Conservation (phyloP, 2,797 vertebrate genomes). For the Rhinophrynus dorsalis region DNA sequence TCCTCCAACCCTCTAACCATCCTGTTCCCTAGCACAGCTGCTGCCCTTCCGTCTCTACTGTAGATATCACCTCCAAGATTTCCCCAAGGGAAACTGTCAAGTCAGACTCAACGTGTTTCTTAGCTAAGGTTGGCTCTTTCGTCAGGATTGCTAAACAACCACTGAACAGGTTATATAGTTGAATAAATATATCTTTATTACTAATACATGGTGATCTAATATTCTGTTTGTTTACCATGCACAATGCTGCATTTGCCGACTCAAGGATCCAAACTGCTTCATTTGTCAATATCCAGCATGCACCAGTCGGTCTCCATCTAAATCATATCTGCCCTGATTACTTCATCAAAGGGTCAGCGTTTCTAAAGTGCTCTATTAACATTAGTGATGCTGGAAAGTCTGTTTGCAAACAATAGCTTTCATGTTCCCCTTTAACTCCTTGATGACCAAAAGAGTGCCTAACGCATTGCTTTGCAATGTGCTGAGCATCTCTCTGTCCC, state of each 20-base stretch:
- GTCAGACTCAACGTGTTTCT: too few species aligned
- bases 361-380: neutral
- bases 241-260: slow-evolving; percentile 10
- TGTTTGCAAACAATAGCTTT: too few species aligned
- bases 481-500: too few species aligned
- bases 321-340: slow-evolving; percentile 58
- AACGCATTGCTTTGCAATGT: too few species aligned
- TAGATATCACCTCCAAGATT: too few species aligned
- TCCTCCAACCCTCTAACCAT: too few species aligned
- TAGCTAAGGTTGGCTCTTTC: too few species aligned
- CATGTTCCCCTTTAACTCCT: too few species aligned
- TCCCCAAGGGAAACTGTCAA: too few species aligned
- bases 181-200: neutral
- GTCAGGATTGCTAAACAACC: neutral
- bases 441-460: too few species aligned
- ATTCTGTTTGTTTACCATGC: neutral
- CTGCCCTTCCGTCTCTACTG: too few species aligned
- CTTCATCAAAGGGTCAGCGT: neutral
- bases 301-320: slow-evolving; percentile 15
- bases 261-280: slow-evolving; percentile 1
- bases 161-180: neutral
- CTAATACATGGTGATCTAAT: neutral
- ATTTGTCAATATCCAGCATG: slow-evolving; percentile 31
- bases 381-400: neutral
- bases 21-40: too few species aligned